phyloP scores from a whole-genome alignment of 2,888 invertebrate species.

The Ecliptopera silaceata region DNA sequence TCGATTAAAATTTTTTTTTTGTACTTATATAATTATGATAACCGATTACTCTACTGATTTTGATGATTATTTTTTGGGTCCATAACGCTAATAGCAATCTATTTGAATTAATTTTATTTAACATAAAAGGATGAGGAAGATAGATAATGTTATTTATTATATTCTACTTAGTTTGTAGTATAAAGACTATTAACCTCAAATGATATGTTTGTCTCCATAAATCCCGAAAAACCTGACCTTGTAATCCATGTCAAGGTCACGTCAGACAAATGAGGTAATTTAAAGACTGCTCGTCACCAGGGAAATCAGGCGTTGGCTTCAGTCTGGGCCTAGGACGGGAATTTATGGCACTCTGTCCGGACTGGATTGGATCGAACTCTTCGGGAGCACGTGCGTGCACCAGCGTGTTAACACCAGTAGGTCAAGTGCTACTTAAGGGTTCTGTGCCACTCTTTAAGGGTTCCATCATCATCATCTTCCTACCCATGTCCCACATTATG shows the following conservation, averaged over 20 bases:
- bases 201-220: neutral
- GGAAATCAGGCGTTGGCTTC: conserved; percentile 61
- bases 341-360: conserved; percentile 65
- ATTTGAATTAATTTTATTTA: too few species aligned
- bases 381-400: conserved; percentile 28
- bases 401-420: conserved; percentile 4
- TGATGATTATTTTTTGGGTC: too few species aligned
- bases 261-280: conserved; percentile 51
- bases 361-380: conserved; percentile 39
- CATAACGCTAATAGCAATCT: too few species aligned
- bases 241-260: conserved; percentile 45
- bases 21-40: too few species aligned
- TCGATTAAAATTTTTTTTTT: too few species aligned
- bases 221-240: conserved; percentile 33
- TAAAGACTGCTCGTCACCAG: conserved; percentile 54
- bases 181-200: too few species aligned
- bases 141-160: too few species aligned
- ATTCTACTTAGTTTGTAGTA: too few species aligned
- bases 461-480: too few species aligned
- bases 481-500: too few species aligned
- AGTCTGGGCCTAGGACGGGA: conserved; percentile 54
- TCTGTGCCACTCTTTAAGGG: neutral
- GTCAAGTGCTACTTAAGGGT: neutral
- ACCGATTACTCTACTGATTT: too few species aligned
- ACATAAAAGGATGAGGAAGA: too few species aligned